phyloP scores from a whole-genome alignment of 2,888 invertebrate genomes.

The Exocentrus adspersus region DNA sequence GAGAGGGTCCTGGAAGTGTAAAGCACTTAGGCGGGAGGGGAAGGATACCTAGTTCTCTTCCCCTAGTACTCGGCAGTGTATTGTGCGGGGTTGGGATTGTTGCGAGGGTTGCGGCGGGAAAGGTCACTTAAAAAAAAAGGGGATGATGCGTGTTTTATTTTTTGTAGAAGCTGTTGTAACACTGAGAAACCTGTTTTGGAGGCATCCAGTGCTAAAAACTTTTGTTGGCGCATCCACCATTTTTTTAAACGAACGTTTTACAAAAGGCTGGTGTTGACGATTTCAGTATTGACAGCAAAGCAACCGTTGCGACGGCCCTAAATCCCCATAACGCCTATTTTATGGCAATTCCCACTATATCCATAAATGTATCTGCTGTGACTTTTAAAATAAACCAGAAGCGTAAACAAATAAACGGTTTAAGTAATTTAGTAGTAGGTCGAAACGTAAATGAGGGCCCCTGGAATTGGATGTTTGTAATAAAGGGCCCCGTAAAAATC shows the following conservation, averaged over 20 bases:
- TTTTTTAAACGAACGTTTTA: too few species aligned
- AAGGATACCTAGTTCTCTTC: too few species aligned
- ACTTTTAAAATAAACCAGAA: conserved; percentile 3
- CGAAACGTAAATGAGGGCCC: conserved; percentile 11
- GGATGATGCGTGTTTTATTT: too few species aligned
- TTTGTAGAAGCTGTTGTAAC: too few species aligned
- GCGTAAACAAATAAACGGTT: conserved; percentile 7
- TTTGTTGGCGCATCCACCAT: too few species aligned
- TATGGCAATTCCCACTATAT: not conserved
- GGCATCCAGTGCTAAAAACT: too few species aligned
- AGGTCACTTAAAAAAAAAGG: too few species aligned
- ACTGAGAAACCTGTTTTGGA: too few species aligned
- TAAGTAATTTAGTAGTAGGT: conserved; percentile 13
- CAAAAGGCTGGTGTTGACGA: too few species aligned
- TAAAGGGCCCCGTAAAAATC: conserved; percentile 26
- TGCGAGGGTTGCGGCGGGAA: too few species aligned
- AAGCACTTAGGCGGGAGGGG: conserved; percentile 36
- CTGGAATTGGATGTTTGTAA: conserved; percentile 30
- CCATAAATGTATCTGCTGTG: conserved; percentile 3
- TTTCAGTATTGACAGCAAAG: too few species aligned
- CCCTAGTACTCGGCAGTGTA: not conserved
- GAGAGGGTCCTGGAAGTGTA: conserved; percentile 29
- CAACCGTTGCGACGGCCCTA: not conserved
- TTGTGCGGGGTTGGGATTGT: too few species aligned
- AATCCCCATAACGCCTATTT: not conserved